Base-by-base conservation (phyloP, 2,888 invertebrate genomes). In the Drosophila mulleri region DNA sequence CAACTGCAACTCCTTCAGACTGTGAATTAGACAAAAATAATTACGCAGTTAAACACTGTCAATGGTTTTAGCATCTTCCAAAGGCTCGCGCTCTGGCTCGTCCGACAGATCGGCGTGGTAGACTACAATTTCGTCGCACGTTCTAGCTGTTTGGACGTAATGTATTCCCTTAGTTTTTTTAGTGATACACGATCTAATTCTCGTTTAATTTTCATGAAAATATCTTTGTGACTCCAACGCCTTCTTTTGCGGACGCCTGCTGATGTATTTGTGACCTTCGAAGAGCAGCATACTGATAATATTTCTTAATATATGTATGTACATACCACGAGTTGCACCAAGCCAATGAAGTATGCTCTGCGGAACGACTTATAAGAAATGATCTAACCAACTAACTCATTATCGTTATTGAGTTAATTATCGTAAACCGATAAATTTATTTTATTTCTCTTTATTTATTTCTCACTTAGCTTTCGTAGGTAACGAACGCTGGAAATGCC, bases 61-160 rank as follows among this genome's bases (percentile, higher is more conserved):
- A 26, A 26, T 7, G 26, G 26, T 26, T 26, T 7, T 26, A 26
- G 6, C 26, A 26, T 26, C 26, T 26, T 26, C 6, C 26, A 26
- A 26, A 26, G 6, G 26, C 26, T 26, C 26, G 6, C 1, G 26
- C 26, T 5, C 6, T 26, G 26, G 7, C 26, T 26, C 26, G 26
- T 7, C 26, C 26, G 26, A 26, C 5, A 26, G 26, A 26, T 26
- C 5, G 26, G 26, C 26, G 26, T 64, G 93, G 93, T 39, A 93
- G 60, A 69, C 93, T 93, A 72, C 94, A 95, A 74, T 96, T 95
- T 82, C 96, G 95, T 11, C 96, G 94, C 93, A 97, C 96, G 94
- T 92, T 96, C 96, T 16, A 98, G 92, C 88, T 97, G 97, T 20
- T 96, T 95, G 16, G 96, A 96, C 39, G 97, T 97, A 70, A 98